Conservation (phyloP, 2,888 invertebrate species). For the Allacma fusca region DNA sequence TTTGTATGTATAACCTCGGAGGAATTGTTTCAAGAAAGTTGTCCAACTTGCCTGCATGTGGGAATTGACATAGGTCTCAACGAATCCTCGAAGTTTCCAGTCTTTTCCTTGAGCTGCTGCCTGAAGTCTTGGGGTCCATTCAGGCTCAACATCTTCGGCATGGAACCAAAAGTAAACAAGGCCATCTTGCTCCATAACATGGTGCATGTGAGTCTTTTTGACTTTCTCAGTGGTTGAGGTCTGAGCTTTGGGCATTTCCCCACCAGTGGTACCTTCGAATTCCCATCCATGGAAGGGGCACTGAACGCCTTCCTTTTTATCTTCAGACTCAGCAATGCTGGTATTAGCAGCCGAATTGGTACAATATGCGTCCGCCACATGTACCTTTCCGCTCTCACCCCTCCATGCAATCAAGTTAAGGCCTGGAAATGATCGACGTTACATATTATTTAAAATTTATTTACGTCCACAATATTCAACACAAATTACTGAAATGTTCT, state of each 20-base stretch:
- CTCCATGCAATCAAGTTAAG: constrained; percentile 76
- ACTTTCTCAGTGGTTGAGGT: constrained; percentile 70
- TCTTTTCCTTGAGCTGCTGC: constrained; percentile 67
- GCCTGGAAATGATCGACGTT: constrained; percentile 66
- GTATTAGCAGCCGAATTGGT: constrained; percentile 90
- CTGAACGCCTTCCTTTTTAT: constrained; percentile 78
- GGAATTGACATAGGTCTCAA: constrained; percentile 78
- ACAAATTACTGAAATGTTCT: too few species aligned
- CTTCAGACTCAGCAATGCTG: constrained; percentile 77
- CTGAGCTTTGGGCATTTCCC: constrained; percentile 76
- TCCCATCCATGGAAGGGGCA: constrained; percentile 92
- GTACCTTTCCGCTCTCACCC: constrained; percentile 71
- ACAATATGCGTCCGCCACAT: constrained; percentile 84
- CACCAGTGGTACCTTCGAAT: constrained; percentile 77
- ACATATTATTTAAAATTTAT: background rate
- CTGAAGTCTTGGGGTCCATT: background rate
- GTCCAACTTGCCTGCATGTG: constrained; percentile 73
- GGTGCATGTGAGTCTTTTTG: background rate
- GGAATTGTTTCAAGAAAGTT: too few species aligned
- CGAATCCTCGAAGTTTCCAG: constrained; percentile 77
- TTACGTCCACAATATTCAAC: too few species aligned
- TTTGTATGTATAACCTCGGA: too few species aligned
- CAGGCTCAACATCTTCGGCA: constrained; percentile 70
- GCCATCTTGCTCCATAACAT: constrained; percentile 65
- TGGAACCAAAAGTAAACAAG: constrained; percentile 86